A percentile compares a stretch with the other conserved stretches of the same genome.
These are phyloP conservation scores for Meandrina meandrites DNA, from an alignment of 92 coral and sea anemone species.

Conservation along the genomic window DNA sequence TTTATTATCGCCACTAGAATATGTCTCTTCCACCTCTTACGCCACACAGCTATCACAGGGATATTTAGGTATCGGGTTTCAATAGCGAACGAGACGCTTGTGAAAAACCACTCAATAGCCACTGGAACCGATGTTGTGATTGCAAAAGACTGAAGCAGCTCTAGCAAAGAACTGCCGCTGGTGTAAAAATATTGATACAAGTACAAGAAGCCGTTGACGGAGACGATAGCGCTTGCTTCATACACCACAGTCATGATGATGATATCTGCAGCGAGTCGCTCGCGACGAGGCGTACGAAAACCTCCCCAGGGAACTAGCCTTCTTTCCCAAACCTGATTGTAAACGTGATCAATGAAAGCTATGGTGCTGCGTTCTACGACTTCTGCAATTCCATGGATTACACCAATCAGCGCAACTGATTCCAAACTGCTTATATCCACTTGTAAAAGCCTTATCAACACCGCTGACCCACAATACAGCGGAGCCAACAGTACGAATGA, in stretches of 20 bases:
- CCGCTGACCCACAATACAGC: slow-evolving; percentile 27
- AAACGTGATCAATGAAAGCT: slow-evolving; percentile 18
- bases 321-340: slow-evolving; percentile 8
- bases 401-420: slow-evolving; percentile 13
- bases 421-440: background rate
- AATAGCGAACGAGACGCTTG: slow-evolving; percentile 15
- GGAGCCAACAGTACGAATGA: slow-evolving; percentile 24
- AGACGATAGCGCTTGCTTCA: slow-evolving; percentile 15
- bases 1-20: slow-evolving; percentile 6
- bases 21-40: slow-evolving; percentile 4
- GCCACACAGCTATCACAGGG: slow-evolving; percentile 32
- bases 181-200: slow-evolving; percentile 23
- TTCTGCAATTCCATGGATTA: slow-evolving; percentile 25
- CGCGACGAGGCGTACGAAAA: slow-evolving; percentile 44
- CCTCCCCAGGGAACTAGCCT: slow-evolving; percentile 9
- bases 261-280: slow-evolving; percentile 32
- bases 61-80: slow-evolving; percentile 27
- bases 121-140: slow-evolving; percentile 5
- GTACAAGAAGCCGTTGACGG: slow-evolving; percentile 14
- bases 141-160: background rate
- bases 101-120: slow-evolving; percentile 23
- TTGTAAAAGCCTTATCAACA: slow-evolving; percentile 17
- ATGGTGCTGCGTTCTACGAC: slow-evolving; percentile 21
- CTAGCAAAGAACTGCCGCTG: background rate
- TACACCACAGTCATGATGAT: slow-evolving; percentile 31